Percentiles rank a stretch among this genome's conserved stretches.
Evolutionary conservation across 30 jellyfish, hydroid and myxozoan species (phyloP).

Genomic region (Catostylus mosaicus): DNA sequence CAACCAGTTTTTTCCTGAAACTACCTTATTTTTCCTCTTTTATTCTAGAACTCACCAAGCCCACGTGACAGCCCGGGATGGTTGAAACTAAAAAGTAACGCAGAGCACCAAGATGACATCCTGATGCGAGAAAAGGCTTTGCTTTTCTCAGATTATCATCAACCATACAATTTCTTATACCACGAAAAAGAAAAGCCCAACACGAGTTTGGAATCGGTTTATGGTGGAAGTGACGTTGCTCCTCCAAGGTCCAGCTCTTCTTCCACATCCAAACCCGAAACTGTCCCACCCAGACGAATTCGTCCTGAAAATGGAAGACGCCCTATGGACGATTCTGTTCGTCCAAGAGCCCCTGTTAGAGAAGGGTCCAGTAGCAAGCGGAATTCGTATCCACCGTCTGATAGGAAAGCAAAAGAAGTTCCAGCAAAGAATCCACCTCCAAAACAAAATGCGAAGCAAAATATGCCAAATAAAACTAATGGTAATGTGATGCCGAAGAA

Average conservation of each 20-base stretch:
- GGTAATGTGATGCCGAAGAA: conserved; percentile 70
- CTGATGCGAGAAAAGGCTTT: conserved; percentile 92
- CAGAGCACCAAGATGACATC: conserved; percentile 87
- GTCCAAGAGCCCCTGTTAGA: conserved; percentile 43
- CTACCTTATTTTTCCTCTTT: no score
- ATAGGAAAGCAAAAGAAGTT: conserved; percentile 7
- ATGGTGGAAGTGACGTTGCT: conserved; percentile 80
- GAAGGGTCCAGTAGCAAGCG: conserved; percentile 40
- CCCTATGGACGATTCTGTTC: conserved; percentile 13
- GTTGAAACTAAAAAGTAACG: conserved; percentile 92
- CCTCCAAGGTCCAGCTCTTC: conserved; percentile 51
- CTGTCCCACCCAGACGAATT: conserved; percentile 34
- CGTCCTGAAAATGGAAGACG: conserved; percentile 51
- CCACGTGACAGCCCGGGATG: conserved; percentile 98
- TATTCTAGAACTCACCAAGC: conserved; percentile 86
- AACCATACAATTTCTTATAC: conserved; percentile 85
- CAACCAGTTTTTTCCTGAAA: no score
- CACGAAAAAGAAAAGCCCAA: conserved; percentile 82
- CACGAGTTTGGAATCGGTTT: conserved; percentile 92
- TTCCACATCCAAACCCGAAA: conserved; percentile 32
- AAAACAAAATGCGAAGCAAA: conserved; percentile 38
- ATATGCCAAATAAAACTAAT: conserved; percentile 14
- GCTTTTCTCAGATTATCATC: conserved; percentile 91
- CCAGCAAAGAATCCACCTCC: conserved; percentile 44
- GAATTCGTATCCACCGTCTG: conserved; percentile 31